A percentile compares a stretch with the other conserved stretches of the same genome.
Conservation (phyloP, 2,888 invertebrate species). For the Hypomecis punctinalis region DNA sequence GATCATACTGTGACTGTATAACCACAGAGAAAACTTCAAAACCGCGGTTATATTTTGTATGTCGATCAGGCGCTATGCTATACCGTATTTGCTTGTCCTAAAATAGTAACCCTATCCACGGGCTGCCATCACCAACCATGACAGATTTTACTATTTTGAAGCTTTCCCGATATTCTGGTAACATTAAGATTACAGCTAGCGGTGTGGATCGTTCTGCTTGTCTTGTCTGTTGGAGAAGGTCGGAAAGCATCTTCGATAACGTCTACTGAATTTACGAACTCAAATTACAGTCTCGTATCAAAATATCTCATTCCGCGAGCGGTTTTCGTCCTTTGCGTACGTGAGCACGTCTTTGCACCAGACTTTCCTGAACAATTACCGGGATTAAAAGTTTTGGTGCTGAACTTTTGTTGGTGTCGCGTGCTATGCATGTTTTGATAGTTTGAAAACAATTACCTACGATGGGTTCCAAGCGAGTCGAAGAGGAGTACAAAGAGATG, state of each 20-base stretch:
- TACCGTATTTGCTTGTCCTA: too few relatives aligned
- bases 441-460: constrained; percentile 39
- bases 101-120: too few relatives aligned
- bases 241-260: constrained; percentile 7
- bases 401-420: constrained; percentile 27
- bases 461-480: constrained; percentile 73
- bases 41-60: too few relatives aligned
- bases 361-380: constrained; percentile 17
- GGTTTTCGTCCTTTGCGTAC: constrained; percentile 1
- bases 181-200: background rate
- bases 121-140: too few relatives aligned
- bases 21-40: too few relatives aligned
- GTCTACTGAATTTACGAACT: constrained; percentile 8
- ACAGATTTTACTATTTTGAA: too few relatives aligned
- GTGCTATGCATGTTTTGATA: constrained; percentile 35
- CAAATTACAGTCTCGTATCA: background rate
- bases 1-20: too few relatives aligned
- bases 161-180: background rate
- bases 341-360: background rate
- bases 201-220: too few relatives aligned
- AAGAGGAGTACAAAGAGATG: constrained; percentile 90
- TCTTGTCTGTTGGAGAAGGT: background rate
- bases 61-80: too few relatives aligned
- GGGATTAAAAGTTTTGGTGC: constrained; percentile 19
- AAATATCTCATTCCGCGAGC: background rate